These are phyloP conservation scores for Tenthredo mesomela DNA, from an alignment of 2,888 invertebrate genomes.

Conservation along the genomic window DNA sequence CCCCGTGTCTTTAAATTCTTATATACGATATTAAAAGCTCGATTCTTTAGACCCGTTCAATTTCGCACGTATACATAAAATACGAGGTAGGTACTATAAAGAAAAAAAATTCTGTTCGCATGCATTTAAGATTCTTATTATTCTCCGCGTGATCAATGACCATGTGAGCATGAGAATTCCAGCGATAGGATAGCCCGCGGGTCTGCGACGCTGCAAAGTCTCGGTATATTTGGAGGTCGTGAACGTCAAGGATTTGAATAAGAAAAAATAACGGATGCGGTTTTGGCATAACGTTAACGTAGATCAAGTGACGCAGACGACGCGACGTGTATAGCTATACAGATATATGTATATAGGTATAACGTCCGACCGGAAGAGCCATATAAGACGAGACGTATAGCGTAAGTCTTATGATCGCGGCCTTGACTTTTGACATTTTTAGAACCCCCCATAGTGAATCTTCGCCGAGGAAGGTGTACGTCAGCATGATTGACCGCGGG, in stretches of 20 bases:
- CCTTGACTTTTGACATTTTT: conserved; percentile 28
- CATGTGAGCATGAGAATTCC: not conserved
- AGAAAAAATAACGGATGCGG: not conserved
- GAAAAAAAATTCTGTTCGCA: not conserved
- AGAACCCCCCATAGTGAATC: conserved; percentile 26
- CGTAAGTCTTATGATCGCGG: not conserved
- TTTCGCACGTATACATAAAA: not conserved
- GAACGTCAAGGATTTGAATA: not conserved
- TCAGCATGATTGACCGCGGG: conserved; percentile 8
- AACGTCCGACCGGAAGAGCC: conserved; percentile 21
- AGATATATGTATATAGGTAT: not conserved
- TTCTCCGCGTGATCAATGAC: not conserved
- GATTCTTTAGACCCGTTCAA: not conserved
- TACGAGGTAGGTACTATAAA: not conserved
- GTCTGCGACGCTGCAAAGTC: not conserved
- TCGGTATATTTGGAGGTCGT: conserved; percentile 17
- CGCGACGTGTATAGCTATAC: not conserved
- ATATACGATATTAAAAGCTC: not conserved
- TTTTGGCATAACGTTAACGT: not conserved
- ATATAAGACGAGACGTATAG: too few relatives aligned
- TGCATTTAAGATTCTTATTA: not conserved
- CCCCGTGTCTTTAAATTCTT: not conserved
- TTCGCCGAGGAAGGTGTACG: conserved; percentile 10
- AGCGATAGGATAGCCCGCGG: not conserved
- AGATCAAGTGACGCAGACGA: not conserved